Evolutionary conservation across 2,113 vertebrate genomes (phyloP).

Genomic region (Rafetus swinhoei): DNA sequence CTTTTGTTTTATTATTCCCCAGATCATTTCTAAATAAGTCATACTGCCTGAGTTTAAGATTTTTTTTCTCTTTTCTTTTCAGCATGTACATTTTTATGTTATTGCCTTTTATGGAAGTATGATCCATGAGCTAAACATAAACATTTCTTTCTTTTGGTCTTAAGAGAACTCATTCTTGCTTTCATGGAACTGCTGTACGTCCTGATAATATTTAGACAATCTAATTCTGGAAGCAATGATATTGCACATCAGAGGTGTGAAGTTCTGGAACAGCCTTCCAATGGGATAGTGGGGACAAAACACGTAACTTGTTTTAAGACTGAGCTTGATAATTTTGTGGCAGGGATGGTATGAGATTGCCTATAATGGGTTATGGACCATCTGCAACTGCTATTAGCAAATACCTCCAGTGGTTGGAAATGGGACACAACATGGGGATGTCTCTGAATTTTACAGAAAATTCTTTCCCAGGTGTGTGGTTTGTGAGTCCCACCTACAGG

Average conservation of each 20-base stretch:
- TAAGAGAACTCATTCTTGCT: background rate
- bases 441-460: background rate
- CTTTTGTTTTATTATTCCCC: conserved; percentile 50
- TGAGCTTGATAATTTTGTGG: background rate
- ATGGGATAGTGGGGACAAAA: background rate
- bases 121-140: conserved; percentile 43
- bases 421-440: too few relatives aligned
- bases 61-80: conserved; percentile 42
- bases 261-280: background rate
- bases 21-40: conserved; percentile 45
- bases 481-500: background rate
- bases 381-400: too few relatives aligned
- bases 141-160: background rate
- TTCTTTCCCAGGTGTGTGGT: background rate
- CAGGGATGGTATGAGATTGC: too few relatives aligned
- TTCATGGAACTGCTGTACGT: background rate
- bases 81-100: background rate
- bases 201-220: background rate
- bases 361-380: too few relatives aligned
- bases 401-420: too few relatives aligned
- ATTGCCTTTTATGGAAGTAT: conserved; percentile 26
- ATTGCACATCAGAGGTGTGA: background rate
- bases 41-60: conserved; percentile 43
- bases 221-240: background rate
- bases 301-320: background rate